Base-by-base conservation (phyloP, 2,797 vertebrate genomes). In the Crocodylus rhombifer region DNA sequence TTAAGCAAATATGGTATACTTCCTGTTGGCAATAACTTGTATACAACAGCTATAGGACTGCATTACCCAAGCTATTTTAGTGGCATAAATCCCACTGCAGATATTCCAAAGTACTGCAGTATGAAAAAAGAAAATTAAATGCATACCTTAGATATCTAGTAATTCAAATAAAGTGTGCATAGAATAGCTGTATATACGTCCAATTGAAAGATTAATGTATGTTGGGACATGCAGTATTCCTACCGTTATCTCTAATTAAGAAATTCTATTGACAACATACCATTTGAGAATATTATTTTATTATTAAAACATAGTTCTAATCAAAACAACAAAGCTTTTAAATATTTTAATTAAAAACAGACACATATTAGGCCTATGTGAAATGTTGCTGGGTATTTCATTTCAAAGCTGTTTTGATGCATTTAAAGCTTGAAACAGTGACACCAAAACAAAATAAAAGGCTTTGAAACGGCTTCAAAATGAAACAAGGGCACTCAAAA, bases 331-430 rank as follows among this genome's bases (percentile, higher is more conserved):
- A 94, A 88, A 91, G 63, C 91, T 90, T 62, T 87, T 97, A 94
- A 92, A 94, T 88, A 96, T 96, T 94, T 90, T 95, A 95, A 97
- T 96, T 93, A 95, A 96, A 97, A 95, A 42, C 42, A 42, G 42
- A 42, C 8, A 42, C 42, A 42, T 42, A 42, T 9, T 42, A 42
- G 42, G 42, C 7, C 7, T 42, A 9, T 42, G 42, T 42, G 42
- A 42, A 42, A 42, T 42, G 42, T 42, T 9, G 8, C 42, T 7
- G 8, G 42, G 42, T 42, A 7, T 42, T 42, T 42, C 8, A 9
- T 42, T 42, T 42, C 42, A 42, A 42, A 42, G 42, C 7, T 42
- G 42, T 42, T 42, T 42, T 7, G 42, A 42, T 42, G 42, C 42
- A 7, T 42, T 42, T 42, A 7, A 42, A 42, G 42, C 42, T 42